Percentiles rank a stretch among this genome's conserved stretches.
Evolutionary conservation across 2,888 invertebrate species (phyloP).

Genomic region (Celastrina argiolus): DNA sequence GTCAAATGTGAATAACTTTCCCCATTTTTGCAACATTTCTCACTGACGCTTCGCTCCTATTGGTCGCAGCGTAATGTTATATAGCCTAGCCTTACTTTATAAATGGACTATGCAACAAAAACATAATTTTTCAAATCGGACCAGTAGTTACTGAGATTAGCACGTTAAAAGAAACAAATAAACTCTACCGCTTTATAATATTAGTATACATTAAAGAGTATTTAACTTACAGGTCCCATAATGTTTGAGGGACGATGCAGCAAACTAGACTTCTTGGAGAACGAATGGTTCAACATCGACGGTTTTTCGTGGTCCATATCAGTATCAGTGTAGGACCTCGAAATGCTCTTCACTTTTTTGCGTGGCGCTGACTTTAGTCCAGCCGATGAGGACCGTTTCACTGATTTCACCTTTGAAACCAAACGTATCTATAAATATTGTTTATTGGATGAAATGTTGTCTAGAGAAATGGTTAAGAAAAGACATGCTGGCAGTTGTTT

Average conservation of each 20-base stretch:
- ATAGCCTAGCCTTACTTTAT: too few relatives aligned
- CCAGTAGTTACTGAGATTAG: too few relatives aligned
- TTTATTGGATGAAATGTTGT: slow-evolving; percentile 29
- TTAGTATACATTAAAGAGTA: not conserved
- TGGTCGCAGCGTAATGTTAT: too few relatives aligned
- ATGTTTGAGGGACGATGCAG: slow-evolving; percentile 83
- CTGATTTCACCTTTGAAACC: slow-evolving; percentile 70
- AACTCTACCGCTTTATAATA: too few relatives aligned
- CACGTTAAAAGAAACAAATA: too few relatives aligned
- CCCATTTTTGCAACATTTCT: too few relatives aligned
- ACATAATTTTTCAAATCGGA: too few relatives aligned
- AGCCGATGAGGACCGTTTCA: slow-evolving; percentile 65
- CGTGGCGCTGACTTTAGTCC: slow-evolving; percentile 59
- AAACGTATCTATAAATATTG: slow-evolving; percentile 71
- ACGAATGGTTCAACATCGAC: slow-evolving; percentile 77
- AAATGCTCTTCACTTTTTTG: slow-evolving; percentile 68
- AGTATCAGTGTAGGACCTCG: slow-evolving; percentile 62
- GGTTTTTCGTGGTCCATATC: slow-evolving; percentile 73
- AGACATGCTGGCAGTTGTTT: not conserved
- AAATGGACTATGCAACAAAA: too few relatives aligned
- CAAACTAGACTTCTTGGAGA: slow-evolving; percentile 75
- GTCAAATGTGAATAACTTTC: too few relatives aligned
- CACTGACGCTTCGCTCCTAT: too few relatives aligned
- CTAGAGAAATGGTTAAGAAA: not conserved
- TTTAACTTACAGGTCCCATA: slow-evolving; percentile 83